A percentile compares a stretch with the other conserved stretches of the same genome.
Evolutionary conservation across 2,888 invertebrate species (phyloP).

Genomic region (Spialia ferax): DNA sequence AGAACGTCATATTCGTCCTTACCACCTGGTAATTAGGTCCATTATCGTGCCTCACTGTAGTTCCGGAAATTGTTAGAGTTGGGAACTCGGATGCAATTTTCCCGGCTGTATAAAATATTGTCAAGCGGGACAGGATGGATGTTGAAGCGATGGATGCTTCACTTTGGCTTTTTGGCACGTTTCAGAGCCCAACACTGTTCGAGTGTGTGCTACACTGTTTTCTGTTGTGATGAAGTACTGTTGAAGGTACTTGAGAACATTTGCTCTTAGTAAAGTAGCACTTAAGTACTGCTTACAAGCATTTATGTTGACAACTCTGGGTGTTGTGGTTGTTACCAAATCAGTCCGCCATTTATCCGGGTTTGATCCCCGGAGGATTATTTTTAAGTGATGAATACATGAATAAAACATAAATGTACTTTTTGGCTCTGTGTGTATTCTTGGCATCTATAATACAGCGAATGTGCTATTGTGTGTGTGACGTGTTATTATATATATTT

Average conservation of each 20-base stretch:
- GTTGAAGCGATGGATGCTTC: conserved; percentile 61
- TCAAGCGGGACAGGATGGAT: conserved; percentile 63
- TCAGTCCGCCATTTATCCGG: too few species aligned
- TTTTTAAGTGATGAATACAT: too few species aligned
- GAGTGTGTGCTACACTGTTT: conserved; percentile 40
- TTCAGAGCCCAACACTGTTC: conserved; percentile 51
- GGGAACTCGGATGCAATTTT: conserved; percentile 76
- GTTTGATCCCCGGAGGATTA: too few species aligned
- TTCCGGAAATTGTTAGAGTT: conserved; percentile 80
- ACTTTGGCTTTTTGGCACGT: conserved; percentile 73
- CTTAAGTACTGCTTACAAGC: too few species aligned
- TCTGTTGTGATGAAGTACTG: too few species aligned
- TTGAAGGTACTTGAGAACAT: background rate
- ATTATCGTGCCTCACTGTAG: conserved; percentile 50
- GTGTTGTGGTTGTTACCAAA: too few species aligned
- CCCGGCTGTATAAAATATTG: conserved; percentile 78
- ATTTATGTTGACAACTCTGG: too few species aligned
- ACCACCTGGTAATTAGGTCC: conserved; percentile 20
- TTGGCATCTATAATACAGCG: too few species aligned
- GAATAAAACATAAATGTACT: too few species aligned
- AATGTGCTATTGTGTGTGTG: too few species aligned
- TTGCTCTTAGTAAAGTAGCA: background rate
- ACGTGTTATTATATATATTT: too few species aligned
- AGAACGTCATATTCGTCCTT: conserved; percentile 21
- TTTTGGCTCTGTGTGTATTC: too few species aligned